A percentile compares a stretch with the other conserved stretches of the same genome.
Conservation (phyloP, 2,888 invertebrate species). For the Himalopsyche tibetana region DNA sequence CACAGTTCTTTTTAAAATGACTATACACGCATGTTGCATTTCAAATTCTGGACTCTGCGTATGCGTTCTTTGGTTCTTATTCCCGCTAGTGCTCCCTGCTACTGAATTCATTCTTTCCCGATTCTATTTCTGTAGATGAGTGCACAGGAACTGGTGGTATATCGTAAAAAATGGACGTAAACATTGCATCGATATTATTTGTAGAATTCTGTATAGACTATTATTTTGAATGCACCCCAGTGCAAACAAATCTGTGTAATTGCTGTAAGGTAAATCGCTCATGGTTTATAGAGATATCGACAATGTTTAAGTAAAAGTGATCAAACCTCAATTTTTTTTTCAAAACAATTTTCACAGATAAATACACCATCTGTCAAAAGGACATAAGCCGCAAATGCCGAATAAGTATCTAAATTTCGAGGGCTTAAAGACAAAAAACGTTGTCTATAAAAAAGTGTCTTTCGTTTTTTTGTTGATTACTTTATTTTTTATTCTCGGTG, state of each 20-base stretch:
- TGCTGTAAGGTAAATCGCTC: too few relatives aligned
- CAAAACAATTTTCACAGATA: too few relatives aligned
- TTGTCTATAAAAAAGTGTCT: too few relatives aligned
- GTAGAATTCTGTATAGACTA: not conserved
- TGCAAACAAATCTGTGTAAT: not conserved
- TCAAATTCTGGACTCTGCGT: not conserved
- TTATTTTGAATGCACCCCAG: not conserved
- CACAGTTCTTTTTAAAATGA: not conserved
- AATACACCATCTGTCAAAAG: too few relatives aligned
- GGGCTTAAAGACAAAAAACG: too few relatives aligned
- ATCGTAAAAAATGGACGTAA: constrained; percentile 49
- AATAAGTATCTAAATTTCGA: too few relatives aligned
- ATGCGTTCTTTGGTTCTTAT: not conserved
- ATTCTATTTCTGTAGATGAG: constrained; percentile 52
- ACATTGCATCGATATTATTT: constrained; percentile 46
- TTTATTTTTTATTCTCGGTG: too few relatives aligned
- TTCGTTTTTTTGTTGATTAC: too few relatives aligned
- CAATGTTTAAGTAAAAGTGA: too few relatives aligned
- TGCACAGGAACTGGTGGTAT: constrained; percentile 51
- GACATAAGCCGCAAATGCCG: too few relatives aligned
- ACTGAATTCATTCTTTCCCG: constrained; percentile 44
- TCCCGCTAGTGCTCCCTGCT: not conserved
- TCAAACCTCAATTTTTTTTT: too few relatives aligned
- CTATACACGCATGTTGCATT: constrained; percentile 1
- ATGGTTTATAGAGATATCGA: too few relatives aligned